phyloP scores from a whole-genome alignment of 2,888 invertebrate genomes.

The Rhagonycha lutea region DNA sequence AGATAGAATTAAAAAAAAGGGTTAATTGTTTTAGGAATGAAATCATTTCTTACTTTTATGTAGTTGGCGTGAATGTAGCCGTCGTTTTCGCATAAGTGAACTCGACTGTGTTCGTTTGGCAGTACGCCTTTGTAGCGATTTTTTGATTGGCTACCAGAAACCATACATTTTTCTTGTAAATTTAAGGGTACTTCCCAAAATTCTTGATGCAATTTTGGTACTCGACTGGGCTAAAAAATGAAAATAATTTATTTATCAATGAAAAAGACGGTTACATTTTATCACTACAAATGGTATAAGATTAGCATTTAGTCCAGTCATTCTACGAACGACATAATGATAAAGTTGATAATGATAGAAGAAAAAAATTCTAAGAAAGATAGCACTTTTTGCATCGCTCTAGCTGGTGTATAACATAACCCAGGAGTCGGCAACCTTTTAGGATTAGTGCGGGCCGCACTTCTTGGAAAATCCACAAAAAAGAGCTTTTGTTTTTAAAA shows the following conservation, averaged over 20 bases:
- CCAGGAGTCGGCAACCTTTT: too few relatives aligned
- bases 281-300: not conserved
- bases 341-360: too few relatives aligned
- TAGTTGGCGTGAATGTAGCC: constrained; percentile 94
- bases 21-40: not conserved
- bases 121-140: constrained; percentile 89
- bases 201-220: constrained; percentile 78
- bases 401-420: too few relatives aligned
- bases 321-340: too few relatives aligned
- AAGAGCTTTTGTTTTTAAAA: too few relatives aligned
- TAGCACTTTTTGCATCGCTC: too few relatives aligned
- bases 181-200: constrained; percentile 95
- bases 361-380: too few relatives aligned
- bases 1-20: constrained; percentile 37
- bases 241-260: not conserved
- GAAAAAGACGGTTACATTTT: too few relatives aligned
- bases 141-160: constrained; percentile 86
- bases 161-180: constrained; percentile 86
- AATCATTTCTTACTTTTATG: constrained; percentile 68
- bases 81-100: constrained; percentile 69
- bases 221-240: constrained; percentile 59
- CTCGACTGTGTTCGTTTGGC: constrained; percentile 86
- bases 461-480: too few relatives aligned
- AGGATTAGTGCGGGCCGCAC: too few relatives aligned
- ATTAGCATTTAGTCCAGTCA: too few relatives aligned